A percentile compares a stretch with the other conserved stretches of the same genome.
These are phyloP conservation scores for Molothrus aeneus DNA, from an alignment of 2,797 vertebrate genomes.

Conservation along the genomic window DNA sequence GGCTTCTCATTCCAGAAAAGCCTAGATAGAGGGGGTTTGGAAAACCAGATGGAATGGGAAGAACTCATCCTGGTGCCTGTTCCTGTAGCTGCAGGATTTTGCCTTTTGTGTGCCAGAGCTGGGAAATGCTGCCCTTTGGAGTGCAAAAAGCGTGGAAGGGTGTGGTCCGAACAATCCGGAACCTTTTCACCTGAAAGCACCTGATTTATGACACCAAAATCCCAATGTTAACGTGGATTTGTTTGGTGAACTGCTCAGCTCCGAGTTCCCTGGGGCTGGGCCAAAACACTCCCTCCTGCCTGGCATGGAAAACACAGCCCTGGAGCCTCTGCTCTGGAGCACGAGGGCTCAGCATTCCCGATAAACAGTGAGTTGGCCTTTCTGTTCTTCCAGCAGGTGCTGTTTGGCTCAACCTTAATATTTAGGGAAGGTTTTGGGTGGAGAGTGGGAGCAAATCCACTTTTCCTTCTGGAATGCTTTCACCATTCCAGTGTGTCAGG, in stretches of 20 bases:
- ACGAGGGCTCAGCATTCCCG: accelerated
- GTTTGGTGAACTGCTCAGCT: neutral
- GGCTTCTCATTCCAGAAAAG: neutral
- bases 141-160: neutral
- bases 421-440: neutral
- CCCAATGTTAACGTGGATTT: neutral
- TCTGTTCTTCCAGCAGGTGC: neutral
- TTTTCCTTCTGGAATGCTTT: neutral
- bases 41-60: neutral
- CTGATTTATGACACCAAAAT: neutral
- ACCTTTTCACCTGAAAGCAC: neutral
- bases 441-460: neutral
- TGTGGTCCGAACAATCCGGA: neutral
- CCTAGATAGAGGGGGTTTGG: neutral
- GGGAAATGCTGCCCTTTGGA: neutral
- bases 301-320: neutral
- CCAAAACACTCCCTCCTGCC: constrained; percentile 21
- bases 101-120: neutral
- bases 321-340: neutral
- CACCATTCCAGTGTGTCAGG: neutral
- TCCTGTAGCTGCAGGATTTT: neutral
- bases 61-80: neutral
- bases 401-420: accelerated
- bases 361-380: neutral
- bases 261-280: neutral